Evolutionary conservation across 2,113 vertebrate species (phyloP).

Genomic region (Parus major): DNA sequence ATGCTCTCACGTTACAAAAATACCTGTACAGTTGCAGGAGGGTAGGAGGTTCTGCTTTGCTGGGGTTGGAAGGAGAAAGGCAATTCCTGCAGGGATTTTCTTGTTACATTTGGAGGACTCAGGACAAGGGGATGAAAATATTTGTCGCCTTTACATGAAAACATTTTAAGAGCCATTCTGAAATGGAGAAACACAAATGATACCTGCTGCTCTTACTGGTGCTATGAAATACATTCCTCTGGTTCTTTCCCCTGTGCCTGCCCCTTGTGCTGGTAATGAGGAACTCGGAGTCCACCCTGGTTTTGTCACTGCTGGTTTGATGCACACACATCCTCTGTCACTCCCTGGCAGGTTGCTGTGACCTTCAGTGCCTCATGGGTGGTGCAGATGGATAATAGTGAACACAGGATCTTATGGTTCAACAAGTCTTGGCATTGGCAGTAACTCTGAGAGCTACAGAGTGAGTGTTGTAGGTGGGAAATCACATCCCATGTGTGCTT

Average conservation of each 20-base stretch:
- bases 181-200: neutral
- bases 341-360: neutral
- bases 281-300: neutral
- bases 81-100: neutral
- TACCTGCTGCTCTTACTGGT: neutral
- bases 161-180: neutral
- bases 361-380: neutral
- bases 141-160: neutral
- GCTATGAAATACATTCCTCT: neutral
- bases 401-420: neutral
- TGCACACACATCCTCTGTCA: neutral
- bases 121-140: neutral
- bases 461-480: neutral
- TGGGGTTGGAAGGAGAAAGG: neutral
- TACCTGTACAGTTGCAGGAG: neutral
- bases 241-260: neutral
- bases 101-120: neutral
- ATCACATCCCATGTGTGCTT: neutral
- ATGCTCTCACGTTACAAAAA: neutral
- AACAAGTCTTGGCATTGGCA: neutral
- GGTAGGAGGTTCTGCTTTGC: neutral
- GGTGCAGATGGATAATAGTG: neutral
- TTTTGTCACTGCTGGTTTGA: neutral
- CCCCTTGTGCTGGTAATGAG: neutral
- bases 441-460: neutral